Conservation (phyloP, 2,113 vertebrate species). For the Eonycteris spelaea region DNA sequence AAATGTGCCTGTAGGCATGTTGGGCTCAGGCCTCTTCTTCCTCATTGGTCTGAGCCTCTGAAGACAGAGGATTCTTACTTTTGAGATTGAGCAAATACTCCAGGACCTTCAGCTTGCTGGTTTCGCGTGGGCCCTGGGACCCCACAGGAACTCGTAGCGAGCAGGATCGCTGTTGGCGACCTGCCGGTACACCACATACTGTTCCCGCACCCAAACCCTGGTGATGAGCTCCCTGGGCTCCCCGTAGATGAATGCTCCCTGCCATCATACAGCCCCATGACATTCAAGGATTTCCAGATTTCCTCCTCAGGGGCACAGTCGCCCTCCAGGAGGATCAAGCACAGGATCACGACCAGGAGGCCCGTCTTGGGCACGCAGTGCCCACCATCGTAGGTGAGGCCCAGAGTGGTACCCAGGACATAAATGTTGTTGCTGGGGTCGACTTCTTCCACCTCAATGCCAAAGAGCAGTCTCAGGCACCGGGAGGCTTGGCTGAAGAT, state of each 20-base stretch:
- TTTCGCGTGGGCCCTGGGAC: background rate
- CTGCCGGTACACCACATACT: background rate
- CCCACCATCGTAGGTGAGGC: background rate
- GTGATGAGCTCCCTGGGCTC: background rate
- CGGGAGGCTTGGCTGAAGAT: background rate
- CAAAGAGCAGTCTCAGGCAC: background rate
- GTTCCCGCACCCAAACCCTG: background rate
- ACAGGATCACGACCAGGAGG: background rate
- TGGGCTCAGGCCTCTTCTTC: background rate
- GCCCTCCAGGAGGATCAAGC: background rate
- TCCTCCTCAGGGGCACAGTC: background rate
- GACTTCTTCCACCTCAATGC: background rate
- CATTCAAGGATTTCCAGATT: background rate
- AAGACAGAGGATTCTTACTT: background rate
- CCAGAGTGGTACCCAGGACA: background rate
- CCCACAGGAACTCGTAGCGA: background rate
- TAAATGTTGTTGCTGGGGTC: background rate
- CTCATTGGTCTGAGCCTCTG: background rate
- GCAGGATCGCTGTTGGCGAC: background rate
- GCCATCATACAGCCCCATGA: background rate
- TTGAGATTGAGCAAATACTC: background rate
- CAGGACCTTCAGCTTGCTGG: background rate
- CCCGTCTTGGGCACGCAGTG: background rate
- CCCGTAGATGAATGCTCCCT: background rate
- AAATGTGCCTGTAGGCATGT: no score